These are phyloP conservation scores for Karalla daura DNA, from an alignment of 2,797 vertebrate species.

Conservation along the genomic window DNA sequence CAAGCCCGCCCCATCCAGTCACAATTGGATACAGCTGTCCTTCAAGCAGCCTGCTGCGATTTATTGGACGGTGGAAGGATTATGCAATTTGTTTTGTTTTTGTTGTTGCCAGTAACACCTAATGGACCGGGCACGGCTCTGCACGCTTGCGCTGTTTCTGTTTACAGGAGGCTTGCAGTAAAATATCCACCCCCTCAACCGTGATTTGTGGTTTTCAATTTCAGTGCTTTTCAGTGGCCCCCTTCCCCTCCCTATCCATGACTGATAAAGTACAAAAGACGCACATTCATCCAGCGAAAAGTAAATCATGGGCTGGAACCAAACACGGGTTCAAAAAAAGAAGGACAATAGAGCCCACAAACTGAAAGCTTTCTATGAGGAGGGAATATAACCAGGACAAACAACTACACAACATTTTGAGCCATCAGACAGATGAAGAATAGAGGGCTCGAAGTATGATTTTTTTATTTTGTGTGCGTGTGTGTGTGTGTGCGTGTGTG, in stretches of 20 bases:
- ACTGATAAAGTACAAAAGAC: conserved; percentile 32
- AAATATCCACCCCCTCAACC: conserved; percentile 30
- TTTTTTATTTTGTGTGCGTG: conserved; percentile 13
- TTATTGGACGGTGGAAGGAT: conserved; percentile 19
- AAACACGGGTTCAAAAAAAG: conserved; percentile 29
- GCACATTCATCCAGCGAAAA: conserved; percentile 27
- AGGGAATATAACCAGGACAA: conserved; percentile 12
- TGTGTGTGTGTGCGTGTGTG: too few species aligned
- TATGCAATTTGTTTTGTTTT: conserved; percentile 31
- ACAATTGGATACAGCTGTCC: conserved; percentile 29
- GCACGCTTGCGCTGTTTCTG: conserved; percentile 16
- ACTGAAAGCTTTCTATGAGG: conserved; percentile 19
- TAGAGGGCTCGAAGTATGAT: neutral
- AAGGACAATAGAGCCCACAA: conserved; percentile 30
- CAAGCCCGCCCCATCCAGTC: neutral
- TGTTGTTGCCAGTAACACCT: conserved; percentile 22
- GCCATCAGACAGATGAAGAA: conserved; percentile 43
- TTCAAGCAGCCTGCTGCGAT: conserved; percentile 5
- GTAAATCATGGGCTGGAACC: conserved; percentile 24
- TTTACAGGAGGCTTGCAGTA: conserved; percentile 27
- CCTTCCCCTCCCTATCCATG: conserved; percentile 24
- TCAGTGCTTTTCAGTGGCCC: conserved; percentile 35
- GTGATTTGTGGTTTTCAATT: conserved; percentile 59
- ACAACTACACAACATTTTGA: conserved; percentile 41
- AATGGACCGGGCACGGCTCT: conserved; percentile 39